Conservation (phyloP, 2,888 invertebrate genomes). For the Xylota segnis region DNA sequence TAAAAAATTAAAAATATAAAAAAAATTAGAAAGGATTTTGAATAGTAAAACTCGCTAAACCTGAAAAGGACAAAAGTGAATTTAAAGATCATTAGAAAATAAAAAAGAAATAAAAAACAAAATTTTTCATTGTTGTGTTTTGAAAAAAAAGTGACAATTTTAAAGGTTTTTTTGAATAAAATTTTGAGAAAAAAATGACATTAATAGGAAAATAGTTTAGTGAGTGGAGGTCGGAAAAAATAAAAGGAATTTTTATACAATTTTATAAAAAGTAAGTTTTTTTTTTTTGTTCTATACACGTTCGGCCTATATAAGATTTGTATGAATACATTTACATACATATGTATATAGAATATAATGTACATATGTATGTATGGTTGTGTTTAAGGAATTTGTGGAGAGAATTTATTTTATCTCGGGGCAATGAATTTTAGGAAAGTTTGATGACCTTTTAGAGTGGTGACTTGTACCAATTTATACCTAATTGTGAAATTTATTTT, state of each 20-base stretch:
- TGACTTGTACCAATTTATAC: slow-evolving; percentile 29
- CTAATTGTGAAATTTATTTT: slow-evolving; percentile 41
- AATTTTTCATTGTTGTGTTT: background rate
- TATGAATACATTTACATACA: background rate
- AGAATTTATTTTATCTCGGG: slow-evolving; percentile 33
- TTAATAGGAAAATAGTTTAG: slow-evolving; percentile 31
- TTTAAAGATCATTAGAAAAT: slow-evolving; percentile 27
- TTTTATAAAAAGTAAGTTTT: slow-evolving; percentile 19
- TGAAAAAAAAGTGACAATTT: slow-evolving; percentile 18
- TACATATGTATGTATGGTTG: background rate
- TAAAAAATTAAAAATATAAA: slow-evolving; percentile 7
- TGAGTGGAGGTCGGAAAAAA: slow-evolving; percentile 25
- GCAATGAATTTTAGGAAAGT: slow-evolving; percentile 63
- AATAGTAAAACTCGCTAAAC: background rate
- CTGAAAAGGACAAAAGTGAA: slow-evolving; percentile 16
- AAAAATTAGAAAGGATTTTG: background rate
- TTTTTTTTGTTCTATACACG: background rate
- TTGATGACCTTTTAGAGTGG: slow-evolving; percentile 47
- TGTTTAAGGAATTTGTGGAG: slow-evolving; percentile 15
- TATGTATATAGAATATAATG: background rate
- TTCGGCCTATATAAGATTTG: background rate
- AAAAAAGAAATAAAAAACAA: too few species aligned
- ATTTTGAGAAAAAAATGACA: slow-evolving; percentile 48
- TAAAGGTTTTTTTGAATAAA: background rate
- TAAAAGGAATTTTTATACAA: slow-evolving; percentile 16